These are phyloP conservation scores for Ramphastos sulfuratus DNA, from an alignment of 2,113 vertebrate species.

Conservation along the genomic window DNA sequence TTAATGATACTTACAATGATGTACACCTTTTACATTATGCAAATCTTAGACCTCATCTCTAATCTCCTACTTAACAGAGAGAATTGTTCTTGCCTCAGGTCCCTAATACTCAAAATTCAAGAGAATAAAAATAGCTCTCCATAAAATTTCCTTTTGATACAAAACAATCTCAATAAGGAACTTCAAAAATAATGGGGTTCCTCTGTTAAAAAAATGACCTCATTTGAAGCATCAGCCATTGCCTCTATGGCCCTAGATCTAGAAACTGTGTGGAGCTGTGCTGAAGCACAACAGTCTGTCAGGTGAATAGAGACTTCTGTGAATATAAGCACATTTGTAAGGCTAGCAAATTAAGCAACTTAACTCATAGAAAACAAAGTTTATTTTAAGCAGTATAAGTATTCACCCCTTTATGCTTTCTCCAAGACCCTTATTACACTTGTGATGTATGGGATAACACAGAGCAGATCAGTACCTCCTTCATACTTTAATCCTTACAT, in stretches of 20 bases:
- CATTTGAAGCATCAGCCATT: not conserved
- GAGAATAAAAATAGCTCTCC: conserved; percentile 65
- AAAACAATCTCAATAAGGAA: conserved; percentile 10
- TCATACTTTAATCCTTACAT: accelerated
- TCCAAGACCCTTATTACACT: not conserved
- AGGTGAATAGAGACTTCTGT: not conserved
- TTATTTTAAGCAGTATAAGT: not conserved
- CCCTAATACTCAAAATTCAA: conserved; percentile 29
- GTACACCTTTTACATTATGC: conserved; percentile 62
- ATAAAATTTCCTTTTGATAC: conserved; percentile 27
- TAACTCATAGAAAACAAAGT: not conserved
- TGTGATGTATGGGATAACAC: not conserved
- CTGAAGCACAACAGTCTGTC: not conserved
- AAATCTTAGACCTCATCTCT: conserved; percentile 58
- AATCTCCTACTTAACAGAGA: conserved; percentile 64
- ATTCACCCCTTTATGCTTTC: not conserved
- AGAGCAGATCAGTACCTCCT: not conserved
- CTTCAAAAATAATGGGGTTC: not conserved
- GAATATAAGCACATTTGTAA: not conserved
- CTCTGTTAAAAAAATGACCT: not conserved
- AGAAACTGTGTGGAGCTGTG: not conserved
- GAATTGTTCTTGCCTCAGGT: conserved; percentile 69
- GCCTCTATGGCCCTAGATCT: not conserved
- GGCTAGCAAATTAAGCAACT: not conserved
- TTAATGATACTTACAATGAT: conserved; percentile 56